Evolutionary conservation across 2,888 invertebrate species (phyloP).

Genomic region (Cepaea hortensis): DNA sequence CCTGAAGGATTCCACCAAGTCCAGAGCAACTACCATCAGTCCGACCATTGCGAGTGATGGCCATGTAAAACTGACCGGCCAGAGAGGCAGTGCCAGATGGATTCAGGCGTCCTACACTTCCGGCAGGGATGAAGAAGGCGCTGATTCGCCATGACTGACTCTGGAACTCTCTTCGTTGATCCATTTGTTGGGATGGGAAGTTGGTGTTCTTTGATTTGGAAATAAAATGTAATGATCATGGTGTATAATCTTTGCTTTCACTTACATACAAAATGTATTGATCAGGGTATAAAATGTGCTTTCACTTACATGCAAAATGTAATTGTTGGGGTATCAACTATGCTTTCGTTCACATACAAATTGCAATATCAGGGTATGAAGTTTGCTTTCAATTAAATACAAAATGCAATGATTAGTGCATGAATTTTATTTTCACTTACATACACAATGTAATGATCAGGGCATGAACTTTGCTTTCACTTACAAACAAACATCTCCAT

Average conservation of each 20-base stretch:
- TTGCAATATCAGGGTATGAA: no score
- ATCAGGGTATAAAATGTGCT: no score
- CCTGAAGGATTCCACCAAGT: slow-evolving; percentile 31
- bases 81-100: slow-evolving; percentile 32
- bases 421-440: no score
- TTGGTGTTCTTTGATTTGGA: not conserved
- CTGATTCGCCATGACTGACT: slow-evolving; percentile 15
- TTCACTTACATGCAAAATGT: no score
- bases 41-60: slow-evolving; percentile 12
- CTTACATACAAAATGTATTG: no score
- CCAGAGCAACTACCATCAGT: slow-evolving; percentile 34
- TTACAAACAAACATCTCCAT: no score
- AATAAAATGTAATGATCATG: not conserved
- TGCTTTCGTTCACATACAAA: no score
- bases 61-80: slow-evolving; percentile 25
- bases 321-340: no score
- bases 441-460: not conserved
- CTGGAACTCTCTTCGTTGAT: not conserved
- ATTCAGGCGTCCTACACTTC: not conserved
- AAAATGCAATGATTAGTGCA: not conserved
- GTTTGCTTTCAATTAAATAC: no score
- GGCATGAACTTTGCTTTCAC: no score
- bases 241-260: no score
- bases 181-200: not conserved
- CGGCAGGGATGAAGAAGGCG: slow-evolving; percentile 19